phyloP scores from a whole-genome alignment of 2,888 invertebrate species.

The Luffia ferchaultella region DNA sequence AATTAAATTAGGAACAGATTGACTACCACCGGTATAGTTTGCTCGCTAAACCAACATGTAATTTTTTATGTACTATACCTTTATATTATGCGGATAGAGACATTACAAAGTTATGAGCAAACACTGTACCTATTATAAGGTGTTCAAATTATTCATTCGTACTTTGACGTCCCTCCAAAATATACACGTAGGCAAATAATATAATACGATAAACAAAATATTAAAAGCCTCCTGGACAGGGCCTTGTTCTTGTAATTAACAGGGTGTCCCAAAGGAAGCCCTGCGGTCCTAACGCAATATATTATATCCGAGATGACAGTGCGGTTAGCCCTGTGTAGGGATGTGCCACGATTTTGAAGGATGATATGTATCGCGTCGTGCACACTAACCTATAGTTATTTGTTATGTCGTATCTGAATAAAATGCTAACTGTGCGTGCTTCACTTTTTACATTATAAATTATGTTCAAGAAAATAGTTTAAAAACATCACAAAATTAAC shows the following conservation, averaged over 20 bases:
- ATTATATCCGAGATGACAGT: slow-evolving; percentile 61
- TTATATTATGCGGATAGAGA: too few species aligned
- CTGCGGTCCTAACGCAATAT: slow-evolving; percentile 52
- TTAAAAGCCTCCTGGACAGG: slow-evolving; percentile 40
- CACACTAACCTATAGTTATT: not conserved
- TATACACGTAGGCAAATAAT: slow-evolving; percentile 12
- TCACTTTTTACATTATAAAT: too few species aligned
- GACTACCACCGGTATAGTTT: slow-evolving; percentile 12
- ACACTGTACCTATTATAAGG: too few species aligned
- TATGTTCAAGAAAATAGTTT: too few species aligned
- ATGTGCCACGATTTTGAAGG: slow-evolving; percentile 46
- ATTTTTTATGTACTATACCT: too few species aligned
- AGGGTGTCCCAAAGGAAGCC: slow-evolving; percentile 56
- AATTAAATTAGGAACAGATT: slow-evolving; percentile 37
- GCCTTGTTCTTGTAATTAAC: slow-evolving; percentile 74
- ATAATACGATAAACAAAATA: slow-evolving; percentile 37
- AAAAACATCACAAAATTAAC: too few species aligned
- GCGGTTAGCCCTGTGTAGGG: slow-evolving; percentile 3
- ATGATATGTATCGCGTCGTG: slow-evolving; percentile 26
- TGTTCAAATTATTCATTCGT: too few species aligned
- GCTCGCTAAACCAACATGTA: too few species aligned
- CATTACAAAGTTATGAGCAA: too few species aligned
- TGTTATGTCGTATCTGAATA: too few species aligned
- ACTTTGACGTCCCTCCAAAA: too few species aligned
- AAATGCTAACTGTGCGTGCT: too few species aligned